phyloP scores from a whole-genome alignment of 2,888 invertebrate species.

The Disparrhopalites patrizii region DNA sequence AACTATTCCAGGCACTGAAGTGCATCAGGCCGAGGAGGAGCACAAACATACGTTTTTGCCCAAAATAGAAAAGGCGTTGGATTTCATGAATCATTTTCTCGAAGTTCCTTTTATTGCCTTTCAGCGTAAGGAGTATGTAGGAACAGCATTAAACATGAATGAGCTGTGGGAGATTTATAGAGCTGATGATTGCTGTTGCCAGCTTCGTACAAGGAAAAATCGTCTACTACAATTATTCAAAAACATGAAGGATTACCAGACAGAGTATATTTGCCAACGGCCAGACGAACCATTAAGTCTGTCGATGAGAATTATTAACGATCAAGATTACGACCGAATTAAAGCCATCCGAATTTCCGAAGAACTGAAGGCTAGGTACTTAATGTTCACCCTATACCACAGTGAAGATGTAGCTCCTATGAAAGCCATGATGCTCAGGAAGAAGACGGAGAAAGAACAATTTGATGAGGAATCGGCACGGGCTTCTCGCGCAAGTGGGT shows the following conservation, averaged over 20 bases:
- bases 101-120: slow-evolving; percentile 99
- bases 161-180: slow-evolving; percentile 98
- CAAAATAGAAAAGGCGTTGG: slow-evolving; percentile 91
- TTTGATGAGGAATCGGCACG: slow-evolving; percentile 43
- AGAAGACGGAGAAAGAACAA: slow-evolving; percentile 56
- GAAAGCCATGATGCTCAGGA: slow-evolving; percentile 68
- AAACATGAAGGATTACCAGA: slow-evolving; percentile 87
- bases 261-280: slow-evolving; percentile 72
- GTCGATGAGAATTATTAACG: slow-evolving; percentile 72
- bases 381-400: slow-evolving; percentile 90
- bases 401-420: slow-evolving; percentile 76
- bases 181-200: slow-evolving; percentile 92
- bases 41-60: slow-evolving; percentile 59
- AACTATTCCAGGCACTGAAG: slow-evolving; percentile 21
- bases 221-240: slow-evolving; percentile 76
- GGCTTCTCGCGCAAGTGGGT: slow-evolving; percentile 40
- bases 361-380: slow-evolving; percentile 87
- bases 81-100: slow-evolving; percentile 92
- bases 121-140: slow-evolving; percentile 96
- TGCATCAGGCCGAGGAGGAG: slow-evolving; percentile 34
- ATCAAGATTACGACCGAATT: slow-evolving; percentile 73
- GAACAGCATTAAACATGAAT: slow-evolving; percentile 87
- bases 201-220: slow-evolving; percentile 76
- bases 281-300: slow-evolving; percentile 81
- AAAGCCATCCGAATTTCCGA: slow-evolving; percentile 76